Evolutionary conservation across 2,113 vertebrate species (phyloP).

Genomic region (Hydrolagus affinis): DNA sequence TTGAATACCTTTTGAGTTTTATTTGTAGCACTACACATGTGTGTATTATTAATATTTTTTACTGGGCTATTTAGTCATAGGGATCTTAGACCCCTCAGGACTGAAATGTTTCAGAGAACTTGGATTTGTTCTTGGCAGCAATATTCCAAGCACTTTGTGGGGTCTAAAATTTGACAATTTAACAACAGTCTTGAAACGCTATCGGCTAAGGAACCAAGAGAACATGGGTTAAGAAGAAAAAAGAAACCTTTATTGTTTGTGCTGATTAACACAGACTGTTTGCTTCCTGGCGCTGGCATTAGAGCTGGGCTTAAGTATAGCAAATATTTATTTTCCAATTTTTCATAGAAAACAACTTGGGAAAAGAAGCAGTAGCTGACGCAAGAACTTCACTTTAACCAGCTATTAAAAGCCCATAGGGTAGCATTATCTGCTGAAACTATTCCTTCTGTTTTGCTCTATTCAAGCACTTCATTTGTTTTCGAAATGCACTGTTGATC

Average conservation of each 20-base stretch:
- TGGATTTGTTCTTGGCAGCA: constrained; percentile 17
- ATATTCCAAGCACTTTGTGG: background rate
- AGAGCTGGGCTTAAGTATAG: background rate
- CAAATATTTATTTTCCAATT: background rate
- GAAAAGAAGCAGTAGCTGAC: background rate
- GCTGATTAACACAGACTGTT: background rate
- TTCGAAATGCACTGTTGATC: background rate
- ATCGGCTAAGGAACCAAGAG: background rate
- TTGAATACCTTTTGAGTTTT: background rate
- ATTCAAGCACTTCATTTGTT: background rate
- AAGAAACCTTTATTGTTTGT: background rate
- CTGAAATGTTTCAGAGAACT: constrained; percentile 3
- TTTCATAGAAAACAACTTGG: background rate
- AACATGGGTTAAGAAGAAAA: background rate
- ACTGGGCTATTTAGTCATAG: background rate
- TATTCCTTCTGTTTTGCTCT: background rate
- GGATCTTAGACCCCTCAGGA: background rate
- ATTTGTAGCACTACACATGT: background rate
- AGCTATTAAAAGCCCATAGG: background rate
- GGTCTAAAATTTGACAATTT: constrained; percentile 14
- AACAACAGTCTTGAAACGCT: background rate
- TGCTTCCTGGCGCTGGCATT: background rate
- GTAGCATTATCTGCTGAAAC: background rate
- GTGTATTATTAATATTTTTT: background rate
- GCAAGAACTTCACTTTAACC: background rate